Percentiles rank a stretch among this genome's conserved stretches.
These are phyloP conservation scores for Cynopterus brachyotis DNA, from an alignment of 2,113 vertebrate species.

Conservation along the genomic window DNA sequence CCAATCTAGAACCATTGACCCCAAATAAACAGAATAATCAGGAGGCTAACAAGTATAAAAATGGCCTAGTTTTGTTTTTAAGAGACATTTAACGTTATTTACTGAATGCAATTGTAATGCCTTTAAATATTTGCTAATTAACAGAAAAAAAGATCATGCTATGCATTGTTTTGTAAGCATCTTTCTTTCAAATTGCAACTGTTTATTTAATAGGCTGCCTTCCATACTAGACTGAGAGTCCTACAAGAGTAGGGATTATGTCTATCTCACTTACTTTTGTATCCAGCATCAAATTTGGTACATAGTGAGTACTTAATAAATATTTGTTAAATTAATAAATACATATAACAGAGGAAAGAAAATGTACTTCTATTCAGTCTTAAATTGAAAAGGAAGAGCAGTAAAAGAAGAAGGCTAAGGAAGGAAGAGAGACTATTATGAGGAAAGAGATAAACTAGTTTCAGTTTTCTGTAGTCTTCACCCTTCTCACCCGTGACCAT, in stretches of 20 bases:
- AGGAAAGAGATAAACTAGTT: neutral
- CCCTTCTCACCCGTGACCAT: neutral
- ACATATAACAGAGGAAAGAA: neutral
- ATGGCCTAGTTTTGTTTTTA: neutral
- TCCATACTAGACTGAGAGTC: neutral
- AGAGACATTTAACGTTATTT: neutral
- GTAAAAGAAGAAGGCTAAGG: neutral
- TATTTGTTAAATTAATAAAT: neutral
- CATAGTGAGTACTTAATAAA: neutral
- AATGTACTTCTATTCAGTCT: neutral
- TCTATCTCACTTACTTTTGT: neutral
- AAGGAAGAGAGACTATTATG: neutral
- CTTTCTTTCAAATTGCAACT: neutral
- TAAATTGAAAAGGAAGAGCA: constrained; percentile 1
- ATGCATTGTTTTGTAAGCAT: neutral
- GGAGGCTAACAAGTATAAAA: neutral
- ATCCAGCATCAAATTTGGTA: neutral
- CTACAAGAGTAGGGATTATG: neutral
- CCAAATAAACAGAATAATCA: neutral
- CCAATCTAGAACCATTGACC: neutral
- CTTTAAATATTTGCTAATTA: neutral
- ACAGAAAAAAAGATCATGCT: neutral
- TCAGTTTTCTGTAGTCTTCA: neutral
- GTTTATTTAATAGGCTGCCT: neutral
- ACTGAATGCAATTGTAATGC: neutral